Percentiles rank a stretch among this genome's conserved stretches.
Conservation (phyloP, 2,888 invertebrate genomes). For the Andrena bucephala region DNA sequence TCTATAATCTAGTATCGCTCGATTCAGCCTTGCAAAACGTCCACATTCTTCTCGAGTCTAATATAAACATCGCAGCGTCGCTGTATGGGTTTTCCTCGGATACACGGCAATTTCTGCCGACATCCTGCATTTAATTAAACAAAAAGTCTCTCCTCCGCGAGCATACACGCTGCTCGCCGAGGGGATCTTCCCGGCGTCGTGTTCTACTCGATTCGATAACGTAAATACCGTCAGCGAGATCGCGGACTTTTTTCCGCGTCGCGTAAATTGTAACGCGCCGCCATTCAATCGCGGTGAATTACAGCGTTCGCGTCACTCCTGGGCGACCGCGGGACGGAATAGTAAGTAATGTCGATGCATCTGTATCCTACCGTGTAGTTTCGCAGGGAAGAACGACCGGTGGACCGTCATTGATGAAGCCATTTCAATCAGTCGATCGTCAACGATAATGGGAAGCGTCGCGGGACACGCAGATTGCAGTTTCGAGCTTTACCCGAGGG, state of each 20-base stretch:
- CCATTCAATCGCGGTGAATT: conserved; percentile 36
- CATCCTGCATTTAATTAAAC: conserved; percentile 50
- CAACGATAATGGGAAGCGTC: not conserved
- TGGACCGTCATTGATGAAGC: conserved; percentile 26
- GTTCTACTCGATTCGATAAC: conserved; percentile 39
- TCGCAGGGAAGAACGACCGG: not conserved
- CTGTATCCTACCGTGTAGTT: not conserved
- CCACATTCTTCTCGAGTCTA: conserved; percentile 28
- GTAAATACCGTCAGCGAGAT: conserved; percentile 20
- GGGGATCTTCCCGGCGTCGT: conserved; percentile 21
- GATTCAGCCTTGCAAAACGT: not conserved
- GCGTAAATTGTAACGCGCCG: conserved; percentile 40
- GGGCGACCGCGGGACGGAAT: not conserved
- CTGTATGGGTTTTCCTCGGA: not conserved
- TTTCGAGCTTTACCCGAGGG: too few species aligned
- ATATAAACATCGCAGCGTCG: conserved; percentile 42
- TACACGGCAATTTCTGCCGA: conserved; percentile 41
- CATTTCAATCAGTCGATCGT: conserved; percentile 29
- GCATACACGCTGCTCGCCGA: not conserved
- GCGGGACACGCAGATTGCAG: too few species aligned
- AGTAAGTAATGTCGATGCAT: not conserved
- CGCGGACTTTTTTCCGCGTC: not conserved
- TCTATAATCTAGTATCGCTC: too few species aligned
- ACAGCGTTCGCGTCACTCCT: conserved; percentile 30
- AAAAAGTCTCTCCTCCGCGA: conserved; percentile 23